These are phyloP conservation scores for Pristionchus japonicus DNA, from an alignment of 2,888 invertebrate species.

Conservation along the genomic window DNA sequence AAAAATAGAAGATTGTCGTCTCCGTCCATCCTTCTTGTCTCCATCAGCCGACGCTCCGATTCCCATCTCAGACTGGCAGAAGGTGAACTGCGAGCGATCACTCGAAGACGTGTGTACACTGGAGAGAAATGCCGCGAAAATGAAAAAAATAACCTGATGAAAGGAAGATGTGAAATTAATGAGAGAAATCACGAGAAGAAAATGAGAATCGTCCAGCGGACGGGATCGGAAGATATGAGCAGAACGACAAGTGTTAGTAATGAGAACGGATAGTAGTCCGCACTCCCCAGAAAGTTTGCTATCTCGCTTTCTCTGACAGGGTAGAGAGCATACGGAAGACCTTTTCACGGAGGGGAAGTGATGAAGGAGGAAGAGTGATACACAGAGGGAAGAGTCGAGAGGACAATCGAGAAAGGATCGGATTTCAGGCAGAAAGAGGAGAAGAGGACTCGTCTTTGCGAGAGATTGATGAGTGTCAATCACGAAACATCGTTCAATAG, in stretches of 20 bases:
- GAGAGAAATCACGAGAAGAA: too few species aligned
- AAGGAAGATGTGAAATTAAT: too few species aligned
- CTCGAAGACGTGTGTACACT: too few species aligned
- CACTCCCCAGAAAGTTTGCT: too few species aligned
- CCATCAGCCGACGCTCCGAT: background rate
- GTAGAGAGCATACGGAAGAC: background rate
- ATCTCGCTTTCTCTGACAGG: background rate
- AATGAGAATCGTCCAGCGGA: too few species aligned
- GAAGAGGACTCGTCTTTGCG: background rate
- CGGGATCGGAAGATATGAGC: too few species aligned
- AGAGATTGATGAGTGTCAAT: background rate
- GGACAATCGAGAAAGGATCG: background rate
- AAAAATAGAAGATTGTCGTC: slow-evolving; percentile 31
- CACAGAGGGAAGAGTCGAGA: background rate
- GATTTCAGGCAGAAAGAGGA: slow-evolving; percentile 22
- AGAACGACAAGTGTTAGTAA: too few species aligned
- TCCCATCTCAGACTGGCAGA: background rate
- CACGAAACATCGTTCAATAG: background rate
- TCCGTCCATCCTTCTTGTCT: background rate
- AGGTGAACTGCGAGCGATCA: too few species aligned
- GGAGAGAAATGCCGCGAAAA: too few species aligned
- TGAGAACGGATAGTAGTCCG: too few species aligned
- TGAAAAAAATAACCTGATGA: too few species aligned
- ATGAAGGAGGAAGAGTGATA: background rate
- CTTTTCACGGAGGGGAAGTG: background rate